phyloP scores from a whole-genome alignment of 2,113 vertebrate genomes.

The Hippolais icterina region DNA sequence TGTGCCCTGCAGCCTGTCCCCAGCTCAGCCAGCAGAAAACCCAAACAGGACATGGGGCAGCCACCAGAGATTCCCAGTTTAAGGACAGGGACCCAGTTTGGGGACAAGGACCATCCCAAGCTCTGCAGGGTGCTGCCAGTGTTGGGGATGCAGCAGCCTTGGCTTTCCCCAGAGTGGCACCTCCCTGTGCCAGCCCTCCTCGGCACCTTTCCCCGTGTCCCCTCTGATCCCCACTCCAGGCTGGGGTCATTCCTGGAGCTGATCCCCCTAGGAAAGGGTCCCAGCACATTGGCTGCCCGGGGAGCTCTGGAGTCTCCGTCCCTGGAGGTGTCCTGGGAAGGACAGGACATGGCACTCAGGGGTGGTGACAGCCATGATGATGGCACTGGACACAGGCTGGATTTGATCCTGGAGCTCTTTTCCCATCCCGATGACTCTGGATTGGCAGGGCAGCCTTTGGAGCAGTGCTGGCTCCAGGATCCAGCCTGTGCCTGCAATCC shows the following conservation, averaged over 20 bases:
- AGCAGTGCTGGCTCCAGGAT: not conserved
- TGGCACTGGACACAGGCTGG: not conserved
- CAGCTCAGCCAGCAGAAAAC: not conserved
- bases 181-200: not conserved
- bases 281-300: not conserved
- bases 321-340: not conserved
- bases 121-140: not conserved
- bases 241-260: not conserved
- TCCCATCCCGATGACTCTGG: not conserved
- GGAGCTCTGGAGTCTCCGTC: not conserved
- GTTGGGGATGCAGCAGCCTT: not conserved
- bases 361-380: not conserved
- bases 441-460: not conserved
- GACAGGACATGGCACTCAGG: fast-evolving
- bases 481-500: not conserved
- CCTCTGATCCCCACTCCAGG: not conserved
- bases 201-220: not conserved
- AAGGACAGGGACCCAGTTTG: not conserved
- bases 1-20: not conserved
- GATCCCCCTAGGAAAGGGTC: fast-evolving
- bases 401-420: not conserved
- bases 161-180: not conserved
- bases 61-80: not conserved
- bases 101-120: not conserved
- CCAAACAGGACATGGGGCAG: not conserved